Conservation (phyloP, 37 sponge, comb jelly and placozoan genomes). For the Mnemiopsis leidyi region DNA sequence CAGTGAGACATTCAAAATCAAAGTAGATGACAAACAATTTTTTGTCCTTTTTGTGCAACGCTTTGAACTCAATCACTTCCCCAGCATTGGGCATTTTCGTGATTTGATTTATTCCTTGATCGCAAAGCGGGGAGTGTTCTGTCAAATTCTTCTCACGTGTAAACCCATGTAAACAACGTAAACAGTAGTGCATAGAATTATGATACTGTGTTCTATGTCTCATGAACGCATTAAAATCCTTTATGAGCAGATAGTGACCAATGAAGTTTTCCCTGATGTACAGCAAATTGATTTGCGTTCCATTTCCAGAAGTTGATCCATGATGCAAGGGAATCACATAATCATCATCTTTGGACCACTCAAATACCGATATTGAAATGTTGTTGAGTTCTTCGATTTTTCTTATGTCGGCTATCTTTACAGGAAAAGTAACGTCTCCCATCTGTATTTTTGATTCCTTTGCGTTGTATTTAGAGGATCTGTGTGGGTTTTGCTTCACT, state of each 20-base stretch:
- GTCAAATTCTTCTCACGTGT: background rate
- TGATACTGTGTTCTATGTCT: constrained; percentile 17
- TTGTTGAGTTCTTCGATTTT: constrained; percentile 3
- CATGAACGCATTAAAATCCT: constrained; percentile 40
- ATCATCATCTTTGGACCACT: background rate
- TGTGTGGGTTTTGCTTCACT: background rate
- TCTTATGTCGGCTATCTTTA: background rate
- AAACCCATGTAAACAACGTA: constrained; percentile 28
- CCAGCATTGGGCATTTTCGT: constrained; percentile 23
- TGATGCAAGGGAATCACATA: constrained; percentile 42
- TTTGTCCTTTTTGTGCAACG: constrained; percentile 40
- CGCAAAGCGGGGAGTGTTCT: background rate
- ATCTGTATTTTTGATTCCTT: background rate
- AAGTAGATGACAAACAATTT: constrained; percentile 45
- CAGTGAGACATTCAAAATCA: constrained; percentile 31
- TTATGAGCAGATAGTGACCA: constrained; percentile 41
- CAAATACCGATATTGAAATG: constrained; percentile 42
- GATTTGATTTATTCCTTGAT: constrained; percentile 43
- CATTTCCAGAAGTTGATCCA: constrained; percentile 36
- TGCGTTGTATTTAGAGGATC: background rate
- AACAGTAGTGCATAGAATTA: constrained; percentile 50
- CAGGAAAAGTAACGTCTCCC: constrained; percentile 50
- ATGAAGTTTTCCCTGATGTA: constrained; percentile 13
- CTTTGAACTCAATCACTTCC: constrained; percentile 11
- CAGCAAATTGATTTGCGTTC: constrained; percentile 37